A percentile compares a stretch with the other conserved stretches of the same genome.
Evolutionary conservation across 2,888 invertebrate genomes (phyloP).

Genomic region (Anoplius nigerrimus): DNA sequence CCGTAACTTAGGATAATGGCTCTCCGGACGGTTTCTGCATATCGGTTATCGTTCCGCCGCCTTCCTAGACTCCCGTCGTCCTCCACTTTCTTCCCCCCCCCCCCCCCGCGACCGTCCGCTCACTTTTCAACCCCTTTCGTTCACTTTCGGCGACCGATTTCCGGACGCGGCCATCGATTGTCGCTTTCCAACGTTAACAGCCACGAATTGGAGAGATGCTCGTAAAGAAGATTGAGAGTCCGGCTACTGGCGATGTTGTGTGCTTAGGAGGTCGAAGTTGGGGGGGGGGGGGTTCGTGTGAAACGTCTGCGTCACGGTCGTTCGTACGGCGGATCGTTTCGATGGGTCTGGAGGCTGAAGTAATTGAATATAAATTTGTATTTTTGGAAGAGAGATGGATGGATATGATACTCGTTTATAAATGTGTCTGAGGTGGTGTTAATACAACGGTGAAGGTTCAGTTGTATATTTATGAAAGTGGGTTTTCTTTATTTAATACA

Average conservation of each 20-base stretch:
- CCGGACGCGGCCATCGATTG: not conserved
- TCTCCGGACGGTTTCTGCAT: constrained; percentile 54
- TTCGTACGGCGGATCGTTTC: too few species aligned
- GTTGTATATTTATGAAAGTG: too few species aligned
- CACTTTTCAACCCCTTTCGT: constrained; percentile 58
- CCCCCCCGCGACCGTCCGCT: constrained; percentile 56
- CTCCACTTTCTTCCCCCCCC: constrained; percentile 44
- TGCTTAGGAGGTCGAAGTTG: too few species aligned
- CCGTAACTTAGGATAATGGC: constrained; percentile 67
- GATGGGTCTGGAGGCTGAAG: too few species aligned
- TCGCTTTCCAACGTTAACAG: not conserved
- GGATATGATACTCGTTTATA: too few species aligned
- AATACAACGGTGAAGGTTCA: too few species aligned
- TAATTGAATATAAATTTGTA: too few species aligned
- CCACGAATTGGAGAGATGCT: constrained; percentile 2
- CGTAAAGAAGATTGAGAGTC: not conserved
- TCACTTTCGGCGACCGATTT: constrained; percentile 2
- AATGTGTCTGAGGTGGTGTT: too few species aligned
- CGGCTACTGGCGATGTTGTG: not conserved
- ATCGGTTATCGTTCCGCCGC: constrained; percentile 60
- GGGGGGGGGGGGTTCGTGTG: too few species aligned
- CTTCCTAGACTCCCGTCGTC: constrained; percentile 24
- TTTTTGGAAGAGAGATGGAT: too few species aligned
- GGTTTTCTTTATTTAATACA: too few species aligned
- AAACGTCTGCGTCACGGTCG: too few species aligned